A percentile compares a stretch with the other conserved stretches of the same genome.
phyloP scores from a whole-genome alignment of 2,797 vertebrate species.

The Rhinichthys osculus region DNA sequence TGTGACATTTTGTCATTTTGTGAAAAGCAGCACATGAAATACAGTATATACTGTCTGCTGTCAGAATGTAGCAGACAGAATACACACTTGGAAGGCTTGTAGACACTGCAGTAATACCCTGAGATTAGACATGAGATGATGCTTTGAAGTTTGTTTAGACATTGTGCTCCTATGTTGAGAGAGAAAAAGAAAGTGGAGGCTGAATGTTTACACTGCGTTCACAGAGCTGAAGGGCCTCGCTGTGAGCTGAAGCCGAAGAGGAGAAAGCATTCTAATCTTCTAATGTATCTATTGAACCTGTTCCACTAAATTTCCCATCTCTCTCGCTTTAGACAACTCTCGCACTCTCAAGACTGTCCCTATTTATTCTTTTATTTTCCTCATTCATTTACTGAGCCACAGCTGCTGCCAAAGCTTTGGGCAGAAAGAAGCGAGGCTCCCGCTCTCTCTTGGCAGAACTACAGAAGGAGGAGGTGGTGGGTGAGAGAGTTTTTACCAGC shows the following conservation, averaged over 20 bases:
- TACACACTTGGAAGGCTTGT: background rate
- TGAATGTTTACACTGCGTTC: slow-evolving; percentile 43
- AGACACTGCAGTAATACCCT: slow-evolving; percentile 5
- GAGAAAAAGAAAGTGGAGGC: slow-evolving; percentile 5
- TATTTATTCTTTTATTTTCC: slow-evolving; percentile 60
- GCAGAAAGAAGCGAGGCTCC: slow-evolving; percentile 47
- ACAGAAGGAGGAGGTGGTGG: slow-evolving; percentile 24
- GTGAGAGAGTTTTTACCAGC: background rate
- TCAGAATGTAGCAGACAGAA: background rate
- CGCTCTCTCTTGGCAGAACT: slow-evolving; percentile 44
- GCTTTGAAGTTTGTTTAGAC: slow-evolving; percentile 30
- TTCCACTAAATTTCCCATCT: slow-evolving; percentile 60
- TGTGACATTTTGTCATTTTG: background rate
- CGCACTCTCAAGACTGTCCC: slow-evolving; percentile 30
- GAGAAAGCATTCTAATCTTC: slow-evolving; percentile 63
- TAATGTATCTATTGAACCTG: slow-evolving; percentile 68
- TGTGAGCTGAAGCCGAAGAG: background rate
- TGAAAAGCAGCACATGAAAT: background rate
- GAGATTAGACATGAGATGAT: slow-evolving; percentile 29
- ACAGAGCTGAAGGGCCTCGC: slow-evolving; percentile 1
- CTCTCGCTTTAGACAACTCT: slow-evolving; percentile 31
- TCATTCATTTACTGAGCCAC: slow-evolving; percentile 65
- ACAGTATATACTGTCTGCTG: background rate
- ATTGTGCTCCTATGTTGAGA: slow-evolving; percentile 16
- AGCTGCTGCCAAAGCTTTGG: slow-evolving; percentile 66